Percentiles rank a stretch among this genome's conserved stretches.
Evolutionary conservation across 2,797 vertebrate species (phyloP).

Genomic region (Rhyacichthys aspro): DNA sequence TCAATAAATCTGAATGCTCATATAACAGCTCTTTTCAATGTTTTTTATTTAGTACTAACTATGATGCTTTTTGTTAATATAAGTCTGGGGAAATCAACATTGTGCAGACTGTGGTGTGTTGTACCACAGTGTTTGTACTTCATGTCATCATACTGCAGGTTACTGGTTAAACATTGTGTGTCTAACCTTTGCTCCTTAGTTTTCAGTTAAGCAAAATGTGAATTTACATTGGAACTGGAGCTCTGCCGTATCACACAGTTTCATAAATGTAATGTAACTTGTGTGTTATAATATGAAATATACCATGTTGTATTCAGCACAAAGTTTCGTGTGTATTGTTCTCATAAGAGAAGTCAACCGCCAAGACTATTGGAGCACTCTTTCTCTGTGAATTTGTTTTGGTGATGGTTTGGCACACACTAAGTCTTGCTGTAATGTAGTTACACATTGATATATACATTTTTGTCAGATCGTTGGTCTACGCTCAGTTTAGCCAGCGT

Average conservation of each 20-base stretch:
- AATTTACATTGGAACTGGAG: not conserved
- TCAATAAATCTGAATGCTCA: constrained; percentile 73
- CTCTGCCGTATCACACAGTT: not conserved
- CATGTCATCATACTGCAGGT: not conserved
- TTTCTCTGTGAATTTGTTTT: no score
- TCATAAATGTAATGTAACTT: no score
- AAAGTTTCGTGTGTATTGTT: no score
- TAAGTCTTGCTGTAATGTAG: no score
- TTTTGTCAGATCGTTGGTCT: no score
- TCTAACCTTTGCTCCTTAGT: not conserved
- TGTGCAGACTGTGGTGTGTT: not conserved
- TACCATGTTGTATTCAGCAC: no score
- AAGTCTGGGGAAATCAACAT: not conserved
- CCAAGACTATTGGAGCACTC: no score
- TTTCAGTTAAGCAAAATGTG: not conserved
- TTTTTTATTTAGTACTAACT: constrained; percentile 1
- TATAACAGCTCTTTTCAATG: not conserved
- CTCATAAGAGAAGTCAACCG: no score
- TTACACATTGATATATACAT: no score
- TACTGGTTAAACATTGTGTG: not conserved
- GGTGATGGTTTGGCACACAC: no score
- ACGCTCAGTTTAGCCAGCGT: no score
- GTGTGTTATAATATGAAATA: no score
- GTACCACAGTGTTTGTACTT: not conserved
- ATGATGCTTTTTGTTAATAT: not conserved